A percentile compares a stretch with the other conserved stretches of the same genome.
Conservation (phyloP, 2,113 vertebrate genomes). For the Paramormyrops kingsleyae region DNA sequence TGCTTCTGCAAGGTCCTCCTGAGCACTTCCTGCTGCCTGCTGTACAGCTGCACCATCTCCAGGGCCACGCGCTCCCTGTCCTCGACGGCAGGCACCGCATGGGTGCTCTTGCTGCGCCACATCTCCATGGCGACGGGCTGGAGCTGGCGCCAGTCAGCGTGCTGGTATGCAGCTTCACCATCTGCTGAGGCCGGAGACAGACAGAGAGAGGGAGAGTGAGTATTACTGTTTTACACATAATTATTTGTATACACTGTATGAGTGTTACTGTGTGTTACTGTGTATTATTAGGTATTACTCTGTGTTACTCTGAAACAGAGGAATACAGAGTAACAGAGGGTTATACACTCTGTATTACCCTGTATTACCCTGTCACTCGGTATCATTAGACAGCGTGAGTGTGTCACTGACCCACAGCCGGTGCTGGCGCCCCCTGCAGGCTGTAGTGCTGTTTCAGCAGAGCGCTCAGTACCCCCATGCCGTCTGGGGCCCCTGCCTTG, state of each 20-base stretch:
- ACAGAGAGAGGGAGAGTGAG: background rate
- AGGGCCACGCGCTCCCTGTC: slow-evolving; percentile 76
- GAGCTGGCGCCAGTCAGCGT: slow-evolving; percentile 33
- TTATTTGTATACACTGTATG: background rate
- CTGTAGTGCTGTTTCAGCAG: slow-evolving; percentile 4
- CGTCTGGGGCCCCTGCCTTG: slow-evolving; percentile 17
- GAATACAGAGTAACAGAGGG: too few relatives aligned
- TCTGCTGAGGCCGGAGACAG: slow-evolving; percentile 40
- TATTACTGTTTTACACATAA: background rate
- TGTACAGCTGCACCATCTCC: slow-evolving; percentile 74
- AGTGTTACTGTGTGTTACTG: background rate
- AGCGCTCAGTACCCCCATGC: slow-evolving; percentile 9
- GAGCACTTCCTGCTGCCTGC: slow-evolving; percentile 72
- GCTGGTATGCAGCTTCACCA: slow-evolving; percentile 50
- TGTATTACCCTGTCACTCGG: background rate
- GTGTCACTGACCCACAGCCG: background rate
- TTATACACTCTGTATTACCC: background rate
- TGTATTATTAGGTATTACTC: background rate
- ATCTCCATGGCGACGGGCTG: slow-evolving; percentile 40
- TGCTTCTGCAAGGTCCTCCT: slow-evolving; percentile 70
- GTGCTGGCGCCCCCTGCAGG: background rate
- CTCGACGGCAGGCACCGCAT: slow-evolving; percentile 44
- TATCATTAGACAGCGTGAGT: background rate
- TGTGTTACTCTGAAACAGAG: too few relatives aligned
- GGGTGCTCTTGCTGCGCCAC: slow-evolving; percentile 37